Conservation (phyloP, 2,113 vertebrate genomes). For the Tricholaema leucomelas region DNA sequence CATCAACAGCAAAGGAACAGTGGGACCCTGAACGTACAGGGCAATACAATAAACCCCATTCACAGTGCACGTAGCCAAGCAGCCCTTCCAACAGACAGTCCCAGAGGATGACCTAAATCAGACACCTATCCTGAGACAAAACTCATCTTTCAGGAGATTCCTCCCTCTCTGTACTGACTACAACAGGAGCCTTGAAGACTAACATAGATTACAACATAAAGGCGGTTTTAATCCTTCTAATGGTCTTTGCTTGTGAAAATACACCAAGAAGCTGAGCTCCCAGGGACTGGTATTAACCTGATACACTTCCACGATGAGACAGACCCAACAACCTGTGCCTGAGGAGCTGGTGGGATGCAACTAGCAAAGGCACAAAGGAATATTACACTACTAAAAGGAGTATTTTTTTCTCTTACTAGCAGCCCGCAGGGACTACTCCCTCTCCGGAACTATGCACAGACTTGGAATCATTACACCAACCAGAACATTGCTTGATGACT, state of each 20-base stretch:
- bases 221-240: not conserved
- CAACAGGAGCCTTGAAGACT: not conserved
- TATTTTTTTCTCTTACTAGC: not conserved
- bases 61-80: rapidly evolving
- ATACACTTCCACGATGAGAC: rapidly evolving
- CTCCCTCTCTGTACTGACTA: not conserved
- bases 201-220: not conserved
- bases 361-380: not conserved
- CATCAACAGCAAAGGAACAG: not conserved
- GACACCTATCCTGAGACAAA: not conserved
- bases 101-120: not conserved
- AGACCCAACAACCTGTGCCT: not conserved
- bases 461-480: not conserved
- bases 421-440: not conserved
- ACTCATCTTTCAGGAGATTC: not conserved
- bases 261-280: not conserved
- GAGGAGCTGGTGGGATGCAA: not conserved
- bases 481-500: not conserved
- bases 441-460: rapidly evolving
- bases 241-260: not conserved
- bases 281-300: not conserved
- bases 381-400: not conserved
- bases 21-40: not conserved
- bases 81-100: not conserved
- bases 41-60: not conserved